Evolutionary conservation across 2,113 vertebrate species (phyloP).

Genomic region (Lepus americanus): DNA sequence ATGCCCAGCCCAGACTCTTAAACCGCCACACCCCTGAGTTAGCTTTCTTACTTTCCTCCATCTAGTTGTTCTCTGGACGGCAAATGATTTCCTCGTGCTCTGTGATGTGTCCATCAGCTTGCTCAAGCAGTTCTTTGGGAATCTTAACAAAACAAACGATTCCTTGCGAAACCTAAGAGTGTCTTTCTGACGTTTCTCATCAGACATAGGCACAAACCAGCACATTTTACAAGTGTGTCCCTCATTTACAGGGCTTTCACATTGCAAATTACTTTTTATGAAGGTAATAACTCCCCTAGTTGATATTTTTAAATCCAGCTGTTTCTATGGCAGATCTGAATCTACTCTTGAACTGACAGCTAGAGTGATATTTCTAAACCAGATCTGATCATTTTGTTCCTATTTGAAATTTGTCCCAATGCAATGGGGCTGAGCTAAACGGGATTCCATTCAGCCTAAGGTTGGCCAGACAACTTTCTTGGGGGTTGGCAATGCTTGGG

Average conservation of each 20-base stretch:
- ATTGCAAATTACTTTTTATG: background rate
- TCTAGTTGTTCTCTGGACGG: constrained; percentile 19
- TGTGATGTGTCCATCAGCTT: background rate
- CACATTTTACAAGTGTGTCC: background rate
- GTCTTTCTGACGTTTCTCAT: background rate
- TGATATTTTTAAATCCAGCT: background rate
- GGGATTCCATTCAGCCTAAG: too few relatives aligned
- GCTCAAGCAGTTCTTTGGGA: background rate
- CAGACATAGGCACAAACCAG: background rate
- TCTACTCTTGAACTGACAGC: background rate
- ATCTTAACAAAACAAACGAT: background rate
- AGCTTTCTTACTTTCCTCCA: background rate
- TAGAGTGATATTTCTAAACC: background rate
- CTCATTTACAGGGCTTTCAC: background rate
- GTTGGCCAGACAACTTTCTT: too few relatives aligned
- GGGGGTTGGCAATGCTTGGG: too few relatives aligned
- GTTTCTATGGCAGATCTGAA: background rate
- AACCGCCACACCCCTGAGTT: background rate
- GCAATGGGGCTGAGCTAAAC: too few relatives aligned
- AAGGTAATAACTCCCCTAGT: background rate
- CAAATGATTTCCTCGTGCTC: background rate
- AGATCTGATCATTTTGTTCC: background rate
- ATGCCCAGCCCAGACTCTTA: background rate
- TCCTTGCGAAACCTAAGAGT: background rate
- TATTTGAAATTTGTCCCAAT: background rate